Percentiles rank a stretch among this genome's conserved stretches.
Evolutionary conservation across 1,140 invertebrate species (phyloP).

Genomic region (Drosophila truncata): DNA sequence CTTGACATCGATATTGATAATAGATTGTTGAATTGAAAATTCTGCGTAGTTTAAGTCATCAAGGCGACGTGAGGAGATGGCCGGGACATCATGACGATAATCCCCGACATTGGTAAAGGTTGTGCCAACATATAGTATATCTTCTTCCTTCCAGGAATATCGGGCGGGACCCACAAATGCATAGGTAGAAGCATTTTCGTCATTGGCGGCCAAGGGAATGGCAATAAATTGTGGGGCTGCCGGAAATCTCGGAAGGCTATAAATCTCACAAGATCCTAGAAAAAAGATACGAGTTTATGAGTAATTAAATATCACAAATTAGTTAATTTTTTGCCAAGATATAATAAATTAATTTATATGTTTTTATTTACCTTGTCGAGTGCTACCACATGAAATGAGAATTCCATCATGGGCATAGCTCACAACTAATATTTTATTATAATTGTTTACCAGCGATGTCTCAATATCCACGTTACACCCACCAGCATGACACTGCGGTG

Average conservation of each 20-base stretch:
- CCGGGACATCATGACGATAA: slow-evolving; percentile 97
- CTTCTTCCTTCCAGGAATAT: slow-evolving; percentile 91
- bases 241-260: slow-evolving; percentile 93
- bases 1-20: slow-evolving; percentile 96
- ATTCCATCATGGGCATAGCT: slow-evolving; percentile 90
- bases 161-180: slow-evolving; percentile 97
- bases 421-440: slow-evolving; percentile 96
- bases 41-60: slow-evolving; percentile 92
- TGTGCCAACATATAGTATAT: slow-evolving; percentile 97
- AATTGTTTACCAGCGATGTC: slow-evolving; percentile 91
- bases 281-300: neutral
- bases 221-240: slow-evolving; percentile 90
- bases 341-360: neutral
- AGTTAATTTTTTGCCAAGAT: neutral
- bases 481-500: slow-evolving; percentile 93
- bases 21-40: slow-evolving; percentile 94
- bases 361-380: slow-evolving; percentile 89
- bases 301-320: neutral
- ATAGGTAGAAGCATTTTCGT: slow-evolving; percentile 95
- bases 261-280: slow-evolving; percentile 93
- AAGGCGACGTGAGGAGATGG: slow-evolving; percentile 94
- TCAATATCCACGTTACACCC: slow-evolving; percentile 91
- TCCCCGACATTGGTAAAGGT: slow-evolving; percentile 97
- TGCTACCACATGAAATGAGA: slow-evolving; percentile 95
- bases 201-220: slow-evolving; percentile 95